Evolutionary conservation across 2,113 vertebrate genomes (phyloP).

Genomic region (Cyphomyrus plagiostoma): DNA sequence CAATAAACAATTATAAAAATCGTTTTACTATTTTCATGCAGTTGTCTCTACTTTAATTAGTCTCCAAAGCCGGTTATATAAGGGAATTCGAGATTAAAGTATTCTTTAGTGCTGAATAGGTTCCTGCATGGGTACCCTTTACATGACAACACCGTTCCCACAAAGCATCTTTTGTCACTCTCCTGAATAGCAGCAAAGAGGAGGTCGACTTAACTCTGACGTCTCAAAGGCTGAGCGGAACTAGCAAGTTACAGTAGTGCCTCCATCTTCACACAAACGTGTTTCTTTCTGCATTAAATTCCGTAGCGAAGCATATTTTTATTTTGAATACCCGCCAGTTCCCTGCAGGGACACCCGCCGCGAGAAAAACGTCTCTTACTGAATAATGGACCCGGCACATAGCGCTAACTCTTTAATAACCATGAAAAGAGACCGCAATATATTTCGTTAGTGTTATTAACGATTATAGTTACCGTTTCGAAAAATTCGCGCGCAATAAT

Average conservation of each 20-base stretch:
- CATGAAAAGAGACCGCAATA: background rate
- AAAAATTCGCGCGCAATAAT: background rate
- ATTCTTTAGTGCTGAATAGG: background rate
- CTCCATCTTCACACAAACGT: background rate
- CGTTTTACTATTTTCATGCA: background rate
- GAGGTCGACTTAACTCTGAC: background rate
- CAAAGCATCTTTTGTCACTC: background rate
- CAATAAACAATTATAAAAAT: background rate
- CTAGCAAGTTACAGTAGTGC: background rate
- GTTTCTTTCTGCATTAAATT: background rate
- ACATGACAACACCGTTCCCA: background rate
- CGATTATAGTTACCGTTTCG: background rate
- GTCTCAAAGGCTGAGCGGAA: background rate
- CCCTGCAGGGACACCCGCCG: background rate
- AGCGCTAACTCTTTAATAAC: background rate
- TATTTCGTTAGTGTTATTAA: background rate
- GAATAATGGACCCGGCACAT: background rate
- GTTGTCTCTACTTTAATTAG: background rate
- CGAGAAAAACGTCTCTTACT: background rate
- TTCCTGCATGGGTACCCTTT: background rate
- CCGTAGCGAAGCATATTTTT: background rate
- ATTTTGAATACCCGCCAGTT: background rate
- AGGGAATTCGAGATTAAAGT: background rate
- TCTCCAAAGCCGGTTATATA: background rate
- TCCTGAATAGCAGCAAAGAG: background rate